Percentiles rank a stretch among this genome's conserved stretches.
Conservation (phyloP, 1,140 invertebrate genomes). For the Pinna nobilis region DNA sequence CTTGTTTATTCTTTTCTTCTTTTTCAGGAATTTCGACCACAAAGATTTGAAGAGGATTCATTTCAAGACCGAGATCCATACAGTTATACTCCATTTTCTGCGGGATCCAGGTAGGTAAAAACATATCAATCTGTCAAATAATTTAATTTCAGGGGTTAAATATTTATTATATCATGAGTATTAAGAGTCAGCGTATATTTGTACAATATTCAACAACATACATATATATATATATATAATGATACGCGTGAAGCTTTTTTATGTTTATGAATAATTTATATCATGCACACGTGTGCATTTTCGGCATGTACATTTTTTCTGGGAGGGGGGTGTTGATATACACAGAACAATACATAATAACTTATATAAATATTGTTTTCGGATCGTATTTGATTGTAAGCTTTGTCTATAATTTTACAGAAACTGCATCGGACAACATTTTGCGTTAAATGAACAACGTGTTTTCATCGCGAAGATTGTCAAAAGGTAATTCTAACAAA, state of each 20-base stretch:
- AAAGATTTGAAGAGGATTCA: slow-evolving; percentile 24
- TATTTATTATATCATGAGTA: neutral
- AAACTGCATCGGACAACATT: slow-evolving; percentile 37
- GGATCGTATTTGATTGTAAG: neutral
- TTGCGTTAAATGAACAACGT: slow-evolving; percentile 35
- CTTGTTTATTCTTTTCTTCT: too few relatives aligned
- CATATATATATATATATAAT: neutral
- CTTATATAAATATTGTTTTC: neutral
- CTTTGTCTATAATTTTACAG: neutral
- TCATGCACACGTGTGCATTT: neutral
- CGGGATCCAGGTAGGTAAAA: slow-evolving; percentile 23
- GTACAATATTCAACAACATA: neutral
- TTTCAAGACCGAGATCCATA: slow-evolving; percentile 32
- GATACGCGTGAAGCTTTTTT: neutral
- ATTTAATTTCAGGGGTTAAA: neutral
- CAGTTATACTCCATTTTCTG: slow-evolving; percentile 32
- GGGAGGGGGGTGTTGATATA: too few relatives aligned
- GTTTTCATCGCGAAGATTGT: slow-evolving; percentile 18
- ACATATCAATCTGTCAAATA: neutral
- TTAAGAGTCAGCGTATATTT: neutral
- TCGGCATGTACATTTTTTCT: neutral
- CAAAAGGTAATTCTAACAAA: slow-evolving; percentile 28
- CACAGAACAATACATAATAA: neutral
- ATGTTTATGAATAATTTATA: neutral
- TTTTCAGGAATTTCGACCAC: slow-evolving; percentile 26